Conservation (phyloP, 1,140 invertebrate species). For the Frieseomelitta varia region DNA sequence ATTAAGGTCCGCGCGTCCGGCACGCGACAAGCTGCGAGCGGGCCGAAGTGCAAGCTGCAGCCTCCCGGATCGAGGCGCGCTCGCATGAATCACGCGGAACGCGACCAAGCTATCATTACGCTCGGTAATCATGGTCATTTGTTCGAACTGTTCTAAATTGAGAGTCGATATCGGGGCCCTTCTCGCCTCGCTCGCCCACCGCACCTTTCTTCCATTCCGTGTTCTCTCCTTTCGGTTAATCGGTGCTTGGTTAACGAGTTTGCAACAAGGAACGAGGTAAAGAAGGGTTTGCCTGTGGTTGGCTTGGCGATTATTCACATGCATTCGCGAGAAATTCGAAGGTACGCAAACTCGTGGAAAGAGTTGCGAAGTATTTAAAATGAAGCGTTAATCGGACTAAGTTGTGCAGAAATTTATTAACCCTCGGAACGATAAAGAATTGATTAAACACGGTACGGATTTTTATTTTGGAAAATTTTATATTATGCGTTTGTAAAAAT, state of each 20-base stretch:
- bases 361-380: no score
- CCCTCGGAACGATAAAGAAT: no score
- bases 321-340: no score
- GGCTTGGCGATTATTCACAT: no score
- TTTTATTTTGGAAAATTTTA: no score
- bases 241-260: background rate
- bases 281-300: background rate
- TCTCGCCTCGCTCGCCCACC: background rate
- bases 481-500: no score
- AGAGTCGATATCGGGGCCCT: conserved; percentile 49
- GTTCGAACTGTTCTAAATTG: conserved; percentile 62
- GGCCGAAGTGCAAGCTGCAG: conserved; percentile 42
- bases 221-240: background rate
- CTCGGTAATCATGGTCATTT: conserved; percentile 62
- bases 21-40: conserved; percentile 46
- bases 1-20: conserved; percentile 28
- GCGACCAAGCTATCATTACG: conserved; percentile 66
- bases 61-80: conserved; percentile 21
- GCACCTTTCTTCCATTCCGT: background rate
- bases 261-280: background rate
- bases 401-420: no score
- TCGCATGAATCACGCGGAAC: conserved; percentile 64
- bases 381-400: no score
- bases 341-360: no score
- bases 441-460: no score